Evolutionary conservation across 2,113 vertebrate genomes (phyloP), one percentile per base, ranked within the genome.

Genomic region (Bolborhynchus lineola): DNA sequence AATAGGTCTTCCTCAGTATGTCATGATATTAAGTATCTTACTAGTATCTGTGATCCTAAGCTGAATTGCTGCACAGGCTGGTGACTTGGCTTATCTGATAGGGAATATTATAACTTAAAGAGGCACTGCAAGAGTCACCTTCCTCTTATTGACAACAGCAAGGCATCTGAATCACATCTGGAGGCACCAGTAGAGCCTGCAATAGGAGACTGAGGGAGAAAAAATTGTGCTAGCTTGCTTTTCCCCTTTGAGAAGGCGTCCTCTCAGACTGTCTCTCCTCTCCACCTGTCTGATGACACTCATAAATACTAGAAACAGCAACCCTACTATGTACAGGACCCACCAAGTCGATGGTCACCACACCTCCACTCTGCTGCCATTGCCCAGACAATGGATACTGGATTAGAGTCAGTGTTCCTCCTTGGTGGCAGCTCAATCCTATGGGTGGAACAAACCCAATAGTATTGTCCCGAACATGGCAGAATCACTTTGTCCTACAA

Each of bases 241-340:
- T 71, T 53, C 18, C 10, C 8, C 18, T 82, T 75, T 50, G 64
- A 52, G 57, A 79, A 83, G 16, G 18, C 18, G 29, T 52, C 35
- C 29, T 72, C 52, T 33, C 71, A 72, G 39, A 8, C 28, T 4
- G 7, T 33, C 53, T 20, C 53, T 55, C 53, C 53, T 35, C 13
- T 25, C 39, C 47, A 29, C 21, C 11, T 44, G 26, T n/a, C 39
- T 71, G 24, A 24, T 17, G 33, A 79, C 20, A 64, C 24, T 7
- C 17, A 42, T 20, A 29, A 21, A 26, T 46, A 16, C 23, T 3
- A 42, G 64, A 65, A 69, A 35, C 39, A 57, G 35, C 42, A 63
- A 1, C 6, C 37, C 28, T 0, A 0, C 67, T n/a, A 28, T 5
- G 35, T 23, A 44, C 63, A 50, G 52, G 39, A 68, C 4, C 17